These are phyloP conservation scores for Papilio demoleus DNA, from an alignment of 2,888 invertebrate genomes.

Conservation along the genomic window DNA sequence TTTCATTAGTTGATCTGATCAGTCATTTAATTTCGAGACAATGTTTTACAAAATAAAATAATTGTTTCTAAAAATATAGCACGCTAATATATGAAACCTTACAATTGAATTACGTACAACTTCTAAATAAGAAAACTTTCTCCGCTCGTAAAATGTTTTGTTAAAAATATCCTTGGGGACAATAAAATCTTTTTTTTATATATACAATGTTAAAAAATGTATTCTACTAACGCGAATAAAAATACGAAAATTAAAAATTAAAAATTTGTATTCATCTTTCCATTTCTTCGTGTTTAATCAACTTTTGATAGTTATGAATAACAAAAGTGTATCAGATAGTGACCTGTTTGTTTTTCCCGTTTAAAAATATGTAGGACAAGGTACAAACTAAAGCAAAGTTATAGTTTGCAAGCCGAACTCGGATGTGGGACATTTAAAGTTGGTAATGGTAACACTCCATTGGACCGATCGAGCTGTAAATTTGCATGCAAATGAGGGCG, in stretches of 20 bases:
- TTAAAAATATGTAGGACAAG: constrained; percentile 4
- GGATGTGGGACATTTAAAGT: constrained; percentile 34
- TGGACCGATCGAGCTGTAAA: constrained; percentile 26
- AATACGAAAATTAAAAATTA: neutral
- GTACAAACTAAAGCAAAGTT: constrained; percentile 10
- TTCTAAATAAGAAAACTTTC: constrained; percentile 15
- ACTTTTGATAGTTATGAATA: too few relatives aligned
- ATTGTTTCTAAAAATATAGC: neutral
- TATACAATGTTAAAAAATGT: neutral
- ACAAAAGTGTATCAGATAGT: neutral
- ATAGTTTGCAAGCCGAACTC: constrained; percentile 4
- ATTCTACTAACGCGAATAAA: neutral
- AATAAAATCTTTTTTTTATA: neutral
- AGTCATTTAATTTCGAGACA: too few relatives aligned
- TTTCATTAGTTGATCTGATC: too few relatives aligned
- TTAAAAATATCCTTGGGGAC: constrained; percentile 9
- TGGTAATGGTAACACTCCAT: constrained; percentile 30
- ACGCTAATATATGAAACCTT: constrained; percentile 2
- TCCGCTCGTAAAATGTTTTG: neutral
- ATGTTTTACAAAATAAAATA: neutral
- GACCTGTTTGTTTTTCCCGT: neutral
- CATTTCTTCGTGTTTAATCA: too few relatives aligned
- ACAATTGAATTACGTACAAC: neutral
- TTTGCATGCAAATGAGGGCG: constrained; percentile 45
- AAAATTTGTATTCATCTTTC: neutral